Conservation (phyloP, 2,797 vertebrate genomes). For the Cossypha dichroa region DNA sequence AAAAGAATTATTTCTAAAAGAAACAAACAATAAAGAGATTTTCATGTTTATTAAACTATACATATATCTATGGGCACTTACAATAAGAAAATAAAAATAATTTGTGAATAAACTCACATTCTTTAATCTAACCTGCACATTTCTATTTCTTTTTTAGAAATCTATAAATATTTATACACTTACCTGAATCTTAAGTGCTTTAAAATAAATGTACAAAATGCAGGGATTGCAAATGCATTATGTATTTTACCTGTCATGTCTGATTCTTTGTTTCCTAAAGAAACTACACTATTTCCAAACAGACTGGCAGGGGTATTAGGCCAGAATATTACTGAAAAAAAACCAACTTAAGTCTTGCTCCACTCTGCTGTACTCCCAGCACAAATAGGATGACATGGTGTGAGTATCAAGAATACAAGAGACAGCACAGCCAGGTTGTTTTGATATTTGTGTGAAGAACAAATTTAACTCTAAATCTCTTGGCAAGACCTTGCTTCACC, state of each 20-base stretch:
- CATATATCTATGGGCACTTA: slow-evolving; percentile 12
- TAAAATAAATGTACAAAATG: slow-evolving; percentile 54
- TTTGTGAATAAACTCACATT: slow-evolving; percentile 37
- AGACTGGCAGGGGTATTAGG: slow-evolving; percentile 61
- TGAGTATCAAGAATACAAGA: slow-evolving; percentile 73
- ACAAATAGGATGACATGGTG: slow-evolving; percentile 79
- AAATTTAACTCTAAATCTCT: slow-evolving; percentile 83
- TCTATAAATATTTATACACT: slow-evolving; percentile 64
- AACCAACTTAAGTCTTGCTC: slow-evolving; percentile 58
- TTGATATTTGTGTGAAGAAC: slow-evolving; percentile 80
- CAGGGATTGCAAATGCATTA: slow-evolving; percentile 38
- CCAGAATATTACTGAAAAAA: slow-evolving; percentile 70
- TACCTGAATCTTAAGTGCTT: slow-evolving; percentile 39
- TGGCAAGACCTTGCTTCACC: slow-evolving; percentile 77
- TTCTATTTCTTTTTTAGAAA: slow-evolving; percentile 61
- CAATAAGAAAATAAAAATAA: slow-evolving; percentile 24
- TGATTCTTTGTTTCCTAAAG: slow-evolving; percentile 60
- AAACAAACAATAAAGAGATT: slow-evolving; percentile 41
- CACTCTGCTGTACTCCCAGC: slow-evolving; percentile 51
- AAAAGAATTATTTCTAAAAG: slow-evolving; percentile 58
- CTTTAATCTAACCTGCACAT: slow-evolving; percentile 39
- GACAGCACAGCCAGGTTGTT: slow-evolving; percentile 73
- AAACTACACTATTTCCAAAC: slow-evolving; percentile 64
- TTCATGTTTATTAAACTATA: slow-evolving; percentile 54
- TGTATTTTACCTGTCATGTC: slow-evolving; percentile 55